Conservation (phyloP, 2,888 invertebrate species). For the Theretra japonica region DNA sequence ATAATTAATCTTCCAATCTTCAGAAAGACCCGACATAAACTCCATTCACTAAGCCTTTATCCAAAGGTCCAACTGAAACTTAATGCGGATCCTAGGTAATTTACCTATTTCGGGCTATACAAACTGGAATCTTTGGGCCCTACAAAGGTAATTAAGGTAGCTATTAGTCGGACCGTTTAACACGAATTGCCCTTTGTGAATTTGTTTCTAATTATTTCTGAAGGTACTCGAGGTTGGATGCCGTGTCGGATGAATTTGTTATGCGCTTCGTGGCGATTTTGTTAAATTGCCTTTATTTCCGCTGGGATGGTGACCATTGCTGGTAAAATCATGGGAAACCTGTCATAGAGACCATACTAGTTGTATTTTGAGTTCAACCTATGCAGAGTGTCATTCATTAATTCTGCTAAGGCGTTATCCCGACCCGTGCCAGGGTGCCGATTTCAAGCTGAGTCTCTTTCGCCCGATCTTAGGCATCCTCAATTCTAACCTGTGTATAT, state of each 20-base stretch:
- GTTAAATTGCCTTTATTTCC: too few species aligned
- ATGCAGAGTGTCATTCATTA: too few species aligned
- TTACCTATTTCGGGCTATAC: constrained; percentile 1
- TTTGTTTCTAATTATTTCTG: constrained; percentile 18
- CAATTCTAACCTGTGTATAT: too few species aligned
- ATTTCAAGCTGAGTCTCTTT: too few species aligned
- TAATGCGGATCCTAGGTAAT: constrained; percentile 26
- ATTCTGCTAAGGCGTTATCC: too few species aligned
- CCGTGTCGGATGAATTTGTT: neutral
- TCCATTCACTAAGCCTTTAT: neutral
- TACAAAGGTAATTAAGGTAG: constrained; percentile 45
- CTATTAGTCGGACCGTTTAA: constrained; percentile 42
- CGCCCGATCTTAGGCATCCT: too few species aligned
- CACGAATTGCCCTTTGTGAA: constrained; percentile 37
- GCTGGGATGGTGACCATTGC: too few species aligned
- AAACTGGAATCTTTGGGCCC: constrained; percentile 30
- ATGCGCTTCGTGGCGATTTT: too few species aligned
- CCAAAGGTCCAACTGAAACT: constrained; percentile 20
- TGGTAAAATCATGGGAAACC: too few species aligned
- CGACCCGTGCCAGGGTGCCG: too few species aligned
- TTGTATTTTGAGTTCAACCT: too few species aligned
- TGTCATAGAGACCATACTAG: too few species aligned
- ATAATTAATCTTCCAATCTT: constrained; percentile 11
- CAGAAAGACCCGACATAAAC: neutral
- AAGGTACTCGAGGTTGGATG: neutral